These are phyloP conservation scores for Coleophora deauratella DNA, from an alignment of 2,888 invertebrate genomes.

Conservation along the genomic window DNA sequence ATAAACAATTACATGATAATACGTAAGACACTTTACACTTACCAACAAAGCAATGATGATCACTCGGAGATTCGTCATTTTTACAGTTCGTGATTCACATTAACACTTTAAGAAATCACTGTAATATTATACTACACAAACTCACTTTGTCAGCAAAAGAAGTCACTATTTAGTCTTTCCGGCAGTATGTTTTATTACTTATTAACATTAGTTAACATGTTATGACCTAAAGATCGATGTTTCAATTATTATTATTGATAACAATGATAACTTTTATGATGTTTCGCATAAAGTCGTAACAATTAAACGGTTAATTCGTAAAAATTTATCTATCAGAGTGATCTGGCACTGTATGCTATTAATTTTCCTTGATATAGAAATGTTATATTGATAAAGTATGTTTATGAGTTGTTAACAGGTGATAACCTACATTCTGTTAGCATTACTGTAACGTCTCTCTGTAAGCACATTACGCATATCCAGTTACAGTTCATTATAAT, in stretches of 20 bases:
- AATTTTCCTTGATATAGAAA: no score
- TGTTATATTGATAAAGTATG: constrained; percentile 27
- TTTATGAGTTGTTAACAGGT: constrained; percentile 34
- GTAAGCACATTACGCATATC: not conserved
- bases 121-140: constrained; percentile 56
- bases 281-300: no score
- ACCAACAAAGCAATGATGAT: constrained; percentile 34
- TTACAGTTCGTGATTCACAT: constrained; percentile 20
- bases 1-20: no score
- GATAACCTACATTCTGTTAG: constrained; percentile 35
- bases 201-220: constrained; percentile 21
- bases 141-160: constrained; percentile 50
- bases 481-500: no score
- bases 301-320: no score
- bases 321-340: constrained; percentile 22
- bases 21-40: constrained; percentile 26
- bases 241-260: constrained; percentile 1
- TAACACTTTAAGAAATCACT: constrained; percentile 17
- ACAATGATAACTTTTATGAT: no score
- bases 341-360: constrained; percentile 12
- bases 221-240: constrained; percentile 17
- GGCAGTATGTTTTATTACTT: constrained; percentile 23
- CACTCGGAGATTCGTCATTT: constrained; percentile 34
- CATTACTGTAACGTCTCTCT: not conserved
- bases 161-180: constrained; percentile 23